Conservation (phyloP, 2,797 vertebrate genomes). For the Brachymystax lenok region DNA sequence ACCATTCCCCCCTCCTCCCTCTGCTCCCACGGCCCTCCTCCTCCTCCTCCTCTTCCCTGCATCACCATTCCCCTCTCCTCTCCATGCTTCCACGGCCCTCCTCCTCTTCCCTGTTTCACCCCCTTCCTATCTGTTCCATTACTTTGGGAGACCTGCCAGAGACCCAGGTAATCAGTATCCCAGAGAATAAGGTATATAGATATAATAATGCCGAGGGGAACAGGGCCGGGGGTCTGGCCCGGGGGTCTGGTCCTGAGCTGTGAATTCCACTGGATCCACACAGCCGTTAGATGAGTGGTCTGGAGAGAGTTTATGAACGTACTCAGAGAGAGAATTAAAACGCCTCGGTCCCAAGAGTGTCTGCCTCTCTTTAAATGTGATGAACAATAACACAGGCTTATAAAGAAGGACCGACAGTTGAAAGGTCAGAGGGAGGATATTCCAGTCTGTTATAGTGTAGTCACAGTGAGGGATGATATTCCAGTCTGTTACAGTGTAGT, state of each 20-base stretch:
- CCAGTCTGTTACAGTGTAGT: too few species aligned
- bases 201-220: slow-evolving; percentile 44
- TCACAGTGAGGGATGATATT: slow-evolving; percentile 1
- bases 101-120: slow-evolving; percentile 13
- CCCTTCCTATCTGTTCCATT: slow-evolving; percentile 62
- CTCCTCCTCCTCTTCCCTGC: too few species aligned
- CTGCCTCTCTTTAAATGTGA: slow-evolving; percentile 11
- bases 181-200: slow-evolving; percentile 61
- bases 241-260: slow-evolving; percentile 26
- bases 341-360: background rate
- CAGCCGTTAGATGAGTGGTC: slow-evolving; percentile 44
- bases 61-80: too few species aligned
- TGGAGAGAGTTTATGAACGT: slow-evolving; percentile 37
- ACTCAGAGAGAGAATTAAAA: slow-evolving; percentile 26
- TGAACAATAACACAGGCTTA: slow-evolving; percentile 16
- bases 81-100: too few species aligned
- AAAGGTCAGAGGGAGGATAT: background rate
- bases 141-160: slow-evolving; percentile 45
- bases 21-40: too few species aligned
- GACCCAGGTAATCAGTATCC: slow-evolving; percentile 58
- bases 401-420: slow-evolving; percentile 4
- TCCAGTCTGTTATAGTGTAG: too few species aligned
- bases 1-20: slow-evolving; percentile 9
- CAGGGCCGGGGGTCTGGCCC: slow-evolving; percentile 50
- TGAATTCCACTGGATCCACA: slow-evolving; percentile 36